These are phyloP conservation scores for Apotomis turbidana DNA, from an alignment of 2,888 invertebrate genomes.

Conservation along the genomic window DNA sequence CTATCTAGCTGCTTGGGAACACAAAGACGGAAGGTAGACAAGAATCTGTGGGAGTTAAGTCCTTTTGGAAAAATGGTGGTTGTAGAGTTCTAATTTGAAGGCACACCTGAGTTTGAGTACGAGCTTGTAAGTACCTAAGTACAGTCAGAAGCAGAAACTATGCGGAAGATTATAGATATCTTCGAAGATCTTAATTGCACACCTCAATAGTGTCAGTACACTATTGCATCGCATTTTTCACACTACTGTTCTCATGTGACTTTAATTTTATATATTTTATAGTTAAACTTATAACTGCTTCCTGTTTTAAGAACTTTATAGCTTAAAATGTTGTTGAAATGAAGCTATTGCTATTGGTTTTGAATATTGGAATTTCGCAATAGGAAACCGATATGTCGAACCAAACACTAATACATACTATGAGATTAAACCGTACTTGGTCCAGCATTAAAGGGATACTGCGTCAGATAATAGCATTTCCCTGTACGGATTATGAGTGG, in stretches of 20 bases:
- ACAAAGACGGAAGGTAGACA: background rate
- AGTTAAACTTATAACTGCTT: too few relatives aligned
- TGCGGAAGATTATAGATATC: background rate
- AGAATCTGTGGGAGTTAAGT: background rate
- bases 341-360: too few relatives aligned
- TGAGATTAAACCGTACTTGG: slow-evolving; percentile 11
- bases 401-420: background rate
- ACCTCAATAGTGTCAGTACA: too few relatives aligned
- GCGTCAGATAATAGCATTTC: slow-evolving; percentile 36
- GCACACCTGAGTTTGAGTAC: slow-evolving; percentile 12
- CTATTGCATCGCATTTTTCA: too few relatives aligned
- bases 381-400: too few relatives aligned
- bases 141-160: background rate
- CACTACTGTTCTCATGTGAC: too few relatives aligned
- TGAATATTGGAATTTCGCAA: too few relatives aligned
- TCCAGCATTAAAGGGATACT: slow-evolving; percentile 14
- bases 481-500: slow-evolving; percentile 32
- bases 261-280: too few relatives aligned
- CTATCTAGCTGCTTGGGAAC: background rate
- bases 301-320: too few relatives aligned
- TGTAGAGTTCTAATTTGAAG: slow-evolving; percentile 9
- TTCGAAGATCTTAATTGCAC: background rate
- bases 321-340: too few relatives aligned
- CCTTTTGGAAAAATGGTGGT: background rate
- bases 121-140: background rate